Base-by-base conservation (phyloP, 2,888 invertebrate species). In the Agrypnus murinus region DNA sequence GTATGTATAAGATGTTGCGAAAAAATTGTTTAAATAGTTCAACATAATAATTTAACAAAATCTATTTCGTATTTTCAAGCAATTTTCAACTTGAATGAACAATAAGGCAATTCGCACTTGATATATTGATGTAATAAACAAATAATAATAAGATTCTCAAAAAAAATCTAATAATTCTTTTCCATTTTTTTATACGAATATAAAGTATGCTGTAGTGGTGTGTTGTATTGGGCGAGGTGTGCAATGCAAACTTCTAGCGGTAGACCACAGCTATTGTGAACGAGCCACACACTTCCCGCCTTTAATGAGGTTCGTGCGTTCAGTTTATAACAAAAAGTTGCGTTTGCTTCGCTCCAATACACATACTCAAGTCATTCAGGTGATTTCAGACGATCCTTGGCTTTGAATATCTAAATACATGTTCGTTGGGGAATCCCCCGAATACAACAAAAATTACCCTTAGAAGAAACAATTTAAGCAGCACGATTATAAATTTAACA, bases 261-360 rank as follows among this genome's bases (percentile, higher is more conserved):
- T 79, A 75, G 77, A 80, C 81, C 82, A 79, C 81, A 81, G 77
- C 75, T 74, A 75, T 79, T 80, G 80, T 80, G 80, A 82, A 81
- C 81, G 81, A 82, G 82, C 81, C 80, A 81, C 82, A 83, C 82
- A 82, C 80, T 82, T 83, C 82, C 82, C 81, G 81, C 80, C 81
- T 76, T 75, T 84, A 84, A 84, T 84, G 83, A 83, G 83, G 81
- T 84, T 83, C 84, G 84, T 84, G 84, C 83, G 81, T 81, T 81
- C 77, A 79, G 75, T 71, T 75, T 67, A 53, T 46, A 58, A 73
- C 48, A 55, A 71, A 63, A 74, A 80, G 77, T 58, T 64, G 40
- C 76, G 72, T 74, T 70, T 70, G 78, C 76, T 77, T 73, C 79
- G 81, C 79, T 81, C 78, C 79, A 79, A 65, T 77, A 79, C 77